Conservation (phyloP, 2,797 vertebrate genomes). For the Microctenopoma steveboyesi region DNA sequence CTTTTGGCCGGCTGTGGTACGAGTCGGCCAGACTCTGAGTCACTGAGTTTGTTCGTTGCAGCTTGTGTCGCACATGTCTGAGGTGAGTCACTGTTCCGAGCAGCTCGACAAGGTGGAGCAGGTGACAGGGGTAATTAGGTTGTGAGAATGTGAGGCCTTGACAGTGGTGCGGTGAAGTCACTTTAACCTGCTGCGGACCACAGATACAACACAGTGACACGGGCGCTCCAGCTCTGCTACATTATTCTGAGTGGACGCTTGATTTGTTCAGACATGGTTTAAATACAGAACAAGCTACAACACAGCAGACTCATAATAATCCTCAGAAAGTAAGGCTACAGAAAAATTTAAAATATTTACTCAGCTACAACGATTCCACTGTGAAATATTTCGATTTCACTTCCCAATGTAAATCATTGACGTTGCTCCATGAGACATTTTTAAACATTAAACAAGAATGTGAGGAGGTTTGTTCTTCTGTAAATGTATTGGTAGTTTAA, state of each 20-base stretch:
- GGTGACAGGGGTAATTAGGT: conserved; percentile 65
- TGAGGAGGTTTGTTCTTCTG: too few relatives aligned
- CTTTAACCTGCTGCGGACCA: conserved; percentile 28
- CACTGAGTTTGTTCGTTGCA: not conserved
- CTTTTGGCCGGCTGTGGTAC: conserved; percentile 7
- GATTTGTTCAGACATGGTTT: not conserved
- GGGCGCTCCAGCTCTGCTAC: not conserved
- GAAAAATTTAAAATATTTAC: not conserved
- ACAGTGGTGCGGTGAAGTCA: conserved; percentile 46
- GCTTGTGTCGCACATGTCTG: not conserved
- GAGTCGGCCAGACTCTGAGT: conserved; percentile 1
- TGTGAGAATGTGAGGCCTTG: conserved; percentile 40
- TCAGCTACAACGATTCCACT: too few relatives aligned
- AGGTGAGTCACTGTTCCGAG: conserved; percentile 53
- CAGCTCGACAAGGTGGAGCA: conserved; percentile 37
- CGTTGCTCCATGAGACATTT: too few relatives aligned
- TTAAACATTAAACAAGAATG: too few relatives aligned
- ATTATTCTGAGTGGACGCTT: not conserved
- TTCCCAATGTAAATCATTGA: too few relatives aligned
- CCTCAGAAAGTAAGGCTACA: not conserved
- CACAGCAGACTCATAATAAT: not conserved
- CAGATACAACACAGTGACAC: conserved; percentile 3
- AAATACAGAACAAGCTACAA: not conserved
- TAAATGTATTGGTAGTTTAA: too few relatives aligned
- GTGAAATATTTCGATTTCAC: too few relatives aligned